A percentile compares a stretch with the other conserved stretches of the same genome.
Conservation (phyloP, 1,140 invertebrate species). For the Diorhabda sublineata region DNA sequence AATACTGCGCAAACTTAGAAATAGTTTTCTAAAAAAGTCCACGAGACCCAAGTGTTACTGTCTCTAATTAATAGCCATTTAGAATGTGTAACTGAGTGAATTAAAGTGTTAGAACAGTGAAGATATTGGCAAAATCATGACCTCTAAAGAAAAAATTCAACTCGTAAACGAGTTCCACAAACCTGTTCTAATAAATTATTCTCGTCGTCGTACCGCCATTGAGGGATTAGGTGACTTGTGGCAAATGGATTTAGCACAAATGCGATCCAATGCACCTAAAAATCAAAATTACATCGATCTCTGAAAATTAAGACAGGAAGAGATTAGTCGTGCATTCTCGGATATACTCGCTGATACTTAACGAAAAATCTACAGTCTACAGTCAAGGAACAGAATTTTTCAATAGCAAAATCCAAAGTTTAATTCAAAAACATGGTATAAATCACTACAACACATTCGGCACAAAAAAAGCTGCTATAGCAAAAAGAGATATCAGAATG, state of each 20-base stretch:
- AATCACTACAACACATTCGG: constrained; percentile 41
- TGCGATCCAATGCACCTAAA: constrained; percentile 36
- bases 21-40: too few relatives aligned
- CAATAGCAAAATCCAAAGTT: constrained; percentile 33
- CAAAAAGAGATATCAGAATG: constrained; percentile 27
- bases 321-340: constrained; percentile 39
- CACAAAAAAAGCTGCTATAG: constrained; percentile 44
- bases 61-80: too few relatives aligned
- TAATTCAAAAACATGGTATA: constrained; percentile 40
- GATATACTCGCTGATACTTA: constrained; percentile 45
- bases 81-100: too few relatives aligned
- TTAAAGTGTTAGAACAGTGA: too few relatives aligned
- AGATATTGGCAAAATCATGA: too few relatives aligned
- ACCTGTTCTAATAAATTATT: constrained; percentile 42
- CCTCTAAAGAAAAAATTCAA: constrained; percentile 13
- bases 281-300: constrained; percentile 47
- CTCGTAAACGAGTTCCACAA: constrained; percentile 41
- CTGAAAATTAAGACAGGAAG: constrained; percentile 49
- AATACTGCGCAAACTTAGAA: too few relatives aligned
- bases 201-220: constrained; percentile 31
- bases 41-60: too few relatives aligned
- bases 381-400: constrained; percentile 49
- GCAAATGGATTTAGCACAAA: constrained; percentile 47
- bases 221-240: constrained; percentile 46
- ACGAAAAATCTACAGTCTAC: constrained; percentile 48